Evolutionary conservation across 2,888 invertebrate genomes (phyloP), one percentile per base, ranked within the genome.

Genomic region (Diabrotica balteata): DNA sequence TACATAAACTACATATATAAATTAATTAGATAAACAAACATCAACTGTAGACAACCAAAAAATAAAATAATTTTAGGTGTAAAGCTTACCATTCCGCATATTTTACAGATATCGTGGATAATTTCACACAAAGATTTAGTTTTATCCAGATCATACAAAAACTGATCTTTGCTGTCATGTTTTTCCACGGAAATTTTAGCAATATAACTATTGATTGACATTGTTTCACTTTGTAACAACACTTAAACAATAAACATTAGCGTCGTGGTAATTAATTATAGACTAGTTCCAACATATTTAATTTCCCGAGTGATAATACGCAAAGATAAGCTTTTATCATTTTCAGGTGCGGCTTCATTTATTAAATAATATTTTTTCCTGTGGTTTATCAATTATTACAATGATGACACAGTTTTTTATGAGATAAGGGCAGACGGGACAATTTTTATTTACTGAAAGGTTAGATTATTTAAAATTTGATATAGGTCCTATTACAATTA

Each of bases 181-280:
- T 77, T 78, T 72, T 79, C 78, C 5, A 80, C 75, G 3, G 80
- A 79, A 61, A 80, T 75, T 76, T 80, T 80, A 10, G 80, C 79
- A 11, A 79, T 75, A 57, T 70, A 71, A 44, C 72, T 62, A 69
- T 71, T 69, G n/a, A 47, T 72, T 4, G 60, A 47, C 63, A 67
- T 69, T 52, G 47, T 58, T 32, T 50, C 22, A 47, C 63, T 65
- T 69, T 55, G 47, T 58, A 11, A 42, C 22, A 61, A 43, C 53
- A 62, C 53, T 8, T 10, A 44, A 32, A 53, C 52, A 53, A 62
- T 53, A 62, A 45, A 62, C 49, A 45, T 45, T 59, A 49, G 47
- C 59, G 45, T 62, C 44, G 32, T 32, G 57, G 44, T 43, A 50
- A 59, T 32, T 63, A 57, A 57, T 50, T 49, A 55, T 55, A 44